These are phyloP conservation scores for Cassiopea andromeda DNA, from an alignment of 30 jellyfish, hydroid and myxozoan species.

Conservation along the genomic window DNA sequence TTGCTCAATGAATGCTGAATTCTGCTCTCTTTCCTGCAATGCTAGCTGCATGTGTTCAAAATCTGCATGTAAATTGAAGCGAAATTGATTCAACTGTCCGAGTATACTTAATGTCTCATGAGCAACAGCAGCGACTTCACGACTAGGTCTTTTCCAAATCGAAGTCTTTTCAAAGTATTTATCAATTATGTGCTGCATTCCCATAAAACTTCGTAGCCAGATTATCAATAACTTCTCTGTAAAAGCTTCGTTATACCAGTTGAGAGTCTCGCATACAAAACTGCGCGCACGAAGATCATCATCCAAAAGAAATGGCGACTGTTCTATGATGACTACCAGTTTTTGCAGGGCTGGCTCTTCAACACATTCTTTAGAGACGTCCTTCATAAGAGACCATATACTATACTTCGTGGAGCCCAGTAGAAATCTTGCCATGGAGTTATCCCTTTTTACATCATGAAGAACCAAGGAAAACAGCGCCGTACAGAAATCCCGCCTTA, in stretches of 20 bases:
- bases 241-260: constrained; percentile 59
- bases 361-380: constrained; percentile 45
- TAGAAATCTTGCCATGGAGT: constrained; percentile 16
- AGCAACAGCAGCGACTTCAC: constrained; percentile 3
- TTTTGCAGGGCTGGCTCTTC: constrained; percentile 46
- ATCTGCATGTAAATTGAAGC: constrained; percentile 52
- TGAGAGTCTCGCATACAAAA: constrained; percentile 66
- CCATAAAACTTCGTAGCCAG: constrained; percentile 31
- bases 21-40: constrained; percentile 19
- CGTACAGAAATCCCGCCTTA: constrained; percentile 50
- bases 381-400: constrained; percentile 44
- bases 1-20: constrained; percentile 22
- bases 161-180: constrained; percentile 27
- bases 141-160: constrained; percentile 35
- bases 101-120: constrained; percentile 12
- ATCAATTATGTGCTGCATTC: neutral
- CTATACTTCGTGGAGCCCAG: constrained; percentile 5
- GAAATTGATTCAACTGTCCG: constrained; percentile 27
- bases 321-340: constrained; percentile 24
- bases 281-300: constrained; percentile 61
- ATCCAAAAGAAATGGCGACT: constrained; percentile 61
- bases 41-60: constrained; percentile 65
- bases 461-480: constrained; percentile 45
- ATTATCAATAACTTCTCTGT: constrained; percentile 48
- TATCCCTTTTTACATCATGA: constrained; percentile 45